Base-by-base conservation (phyloP, 2,113 vertebrate genomes). In the Chloroceryle aenea region DNA sequence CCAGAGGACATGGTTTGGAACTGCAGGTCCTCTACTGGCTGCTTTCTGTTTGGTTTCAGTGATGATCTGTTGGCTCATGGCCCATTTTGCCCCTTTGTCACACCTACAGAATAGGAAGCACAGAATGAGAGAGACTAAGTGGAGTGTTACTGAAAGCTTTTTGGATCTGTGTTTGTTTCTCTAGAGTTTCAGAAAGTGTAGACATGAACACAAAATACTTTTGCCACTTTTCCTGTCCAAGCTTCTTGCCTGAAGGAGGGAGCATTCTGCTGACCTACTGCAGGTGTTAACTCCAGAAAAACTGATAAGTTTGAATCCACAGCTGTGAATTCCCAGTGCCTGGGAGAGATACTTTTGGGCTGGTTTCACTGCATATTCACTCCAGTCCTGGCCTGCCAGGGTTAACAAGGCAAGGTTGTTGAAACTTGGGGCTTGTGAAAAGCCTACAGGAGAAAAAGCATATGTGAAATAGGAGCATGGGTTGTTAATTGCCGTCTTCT, bases 51-150 rank as follows among this genome's bases (percentile, higher is more conserved):
- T 53, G 25, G 1, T 68, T 75, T 58, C 48, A 53, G 20, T 14
- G 26, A 27, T 21, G 26, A 36, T 26, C 20, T 59, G 58, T 20
- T 1, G 0, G 29, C 29, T 55, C 0, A 0, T 50, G 59, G 27
- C 62, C 32, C 1, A 0, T 48, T 52, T 25, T 32, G 17, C 26
- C 12, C 13, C 10, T 34, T 42, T 42, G 61, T 61, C 38, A n/a
- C 18, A 25, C 7, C 9, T 12, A 29, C 22, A 21, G 26, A 10
- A 14, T 26, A 34, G 38, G 64, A 72, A 64, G 66, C 19, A 26
- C 3, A 52, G 36, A 32, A 48, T 4, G 12, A 38, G 14, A 58
- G 12, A 56, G 21, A 52, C 40, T 14, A 29, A 48, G 40, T 40
- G 26, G 8, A 59, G 20, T 8, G 1, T 47, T 56, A 12, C 5